Evolutionary conservation across 2,888 invertebrate species (phyloP).

Genomic region (Epirrita christyi): DNA sequence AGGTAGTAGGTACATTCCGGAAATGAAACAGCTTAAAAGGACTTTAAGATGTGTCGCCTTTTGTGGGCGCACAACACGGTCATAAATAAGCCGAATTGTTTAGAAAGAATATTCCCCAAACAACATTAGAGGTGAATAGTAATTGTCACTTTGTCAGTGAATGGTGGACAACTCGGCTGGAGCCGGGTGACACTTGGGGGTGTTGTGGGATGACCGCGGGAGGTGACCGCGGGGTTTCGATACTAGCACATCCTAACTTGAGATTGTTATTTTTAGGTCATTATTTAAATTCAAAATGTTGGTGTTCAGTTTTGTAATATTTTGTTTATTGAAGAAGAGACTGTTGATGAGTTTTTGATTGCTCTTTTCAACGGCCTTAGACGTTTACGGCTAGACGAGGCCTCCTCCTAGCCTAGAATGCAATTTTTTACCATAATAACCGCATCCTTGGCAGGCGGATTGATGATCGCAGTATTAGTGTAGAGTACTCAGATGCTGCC

Average conservation of each 20-base stretch:
- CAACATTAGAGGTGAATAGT: conserved; percentile 80
- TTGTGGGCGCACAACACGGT: conserved; percentile 70
- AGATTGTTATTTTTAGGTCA: conserved; percentile 27
- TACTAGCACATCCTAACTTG: conserved; percentile 55
- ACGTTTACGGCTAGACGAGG: too few relatives aligned
- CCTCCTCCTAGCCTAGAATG: too few relatives aligned
- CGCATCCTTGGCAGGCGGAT: too few relatives aligned
- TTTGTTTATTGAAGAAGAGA: too few relatives aligned
- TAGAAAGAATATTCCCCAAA: conserved; percentile 74
- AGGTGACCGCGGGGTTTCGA: conserved; percentile 54
- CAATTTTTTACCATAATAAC: too few relatives aligned
- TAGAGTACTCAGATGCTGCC: too few relatives aligned
- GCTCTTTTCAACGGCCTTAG: too few relatives aligned
- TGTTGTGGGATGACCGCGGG: conserved; percentile 56
- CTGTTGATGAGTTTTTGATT: too few relatives aligned
- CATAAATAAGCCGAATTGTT: conserved; percentile 79
- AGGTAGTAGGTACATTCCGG: conserved; percentile 53
- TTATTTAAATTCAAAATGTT: not conserved
- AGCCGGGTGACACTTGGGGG: conserved; percentile 53
- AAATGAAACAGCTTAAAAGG: conserved; percentile 75
- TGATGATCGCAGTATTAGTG: too few relatives aligned
- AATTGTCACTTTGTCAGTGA: conserved; percentile 79
- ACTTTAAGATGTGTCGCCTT: conserved; percentile 56
- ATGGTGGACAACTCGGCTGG: conserved; percentile 59
- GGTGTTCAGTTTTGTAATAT: too few relatives aligned